Conservation (phyloP, 2,797 vertebrate genomes). For the Caiman crocodilus region DNA sequence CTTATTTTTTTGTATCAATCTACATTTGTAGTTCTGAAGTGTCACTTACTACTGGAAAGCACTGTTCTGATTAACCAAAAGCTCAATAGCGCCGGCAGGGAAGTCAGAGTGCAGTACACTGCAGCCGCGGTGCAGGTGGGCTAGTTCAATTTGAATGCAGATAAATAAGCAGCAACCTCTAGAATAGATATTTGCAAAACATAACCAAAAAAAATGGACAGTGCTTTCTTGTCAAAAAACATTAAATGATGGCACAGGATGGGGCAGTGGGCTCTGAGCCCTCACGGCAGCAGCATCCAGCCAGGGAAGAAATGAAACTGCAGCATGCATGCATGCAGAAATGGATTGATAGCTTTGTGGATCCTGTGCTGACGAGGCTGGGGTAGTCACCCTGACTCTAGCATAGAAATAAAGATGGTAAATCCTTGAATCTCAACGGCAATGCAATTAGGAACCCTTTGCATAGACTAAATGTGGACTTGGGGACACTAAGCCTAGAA, state of each 20-base stretch:
- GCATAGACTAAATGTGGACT: neutral
- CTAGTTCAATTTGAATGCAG: neutral
- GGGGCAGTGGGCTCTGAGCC: neutral
- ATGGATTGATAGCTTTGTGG: neutral
- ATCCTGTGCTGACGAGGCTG: neutral
- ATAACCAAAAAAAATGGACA: fast-evolving
- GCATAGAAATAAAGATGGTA: conserved; percentile 5
- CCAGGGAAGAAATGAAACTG: conserved; percentile 12
- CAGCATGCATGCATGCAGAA: neutral
- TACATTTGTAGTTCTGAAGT: neutral
- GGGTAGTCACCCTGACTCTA: neutral
- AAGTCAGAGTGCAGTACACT: neutral
- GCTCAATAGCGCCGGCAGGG: neutral
- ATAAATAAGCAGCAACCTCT: neutral
- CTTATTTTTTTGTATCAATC: neutral
- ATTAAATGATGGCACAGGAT: conserved; percentile 22
- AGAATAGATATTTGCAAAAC: neutral
- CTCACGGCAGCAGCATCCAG: conserved; percentile 36
- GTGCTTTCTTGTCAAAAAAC: conserved; percentile 19
- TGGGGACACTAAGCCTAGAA: neutral
- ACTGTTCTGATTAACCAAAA: neutral
- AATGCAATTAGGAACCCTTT: neutral
- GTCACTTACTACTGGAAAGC: neutral
- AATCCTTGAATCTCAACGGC: neutral
- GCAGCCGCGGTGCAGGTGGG: neutral